Evolutionary conservation across 2,797 vertebrate genomes (phyloP).

Genomic region (Phataginus tricuspis): DNA sequence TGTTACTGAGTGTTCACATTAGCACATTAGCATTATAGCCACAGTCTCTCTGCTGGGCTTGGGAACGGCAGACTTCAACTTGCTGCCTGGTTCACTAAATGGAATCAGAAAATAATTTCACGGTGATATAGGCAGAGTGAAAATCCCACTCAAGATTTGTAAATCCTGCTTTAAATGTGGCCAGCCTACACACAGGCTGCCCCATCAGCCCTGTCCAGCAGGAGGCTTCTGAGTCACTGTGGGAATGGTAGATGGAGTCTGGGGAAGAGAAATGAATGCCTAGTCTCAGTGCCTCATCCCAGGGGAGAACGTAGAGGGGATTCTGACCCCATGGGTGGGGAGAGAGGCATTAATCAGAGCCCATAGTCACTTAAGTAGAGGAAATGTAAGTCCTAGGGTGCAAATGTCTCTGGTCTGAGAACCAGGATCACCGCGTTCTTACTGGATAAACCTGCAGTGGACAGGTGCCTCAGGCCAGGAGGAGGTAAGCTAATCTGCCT

Average conservation of each 20-base stretch:
- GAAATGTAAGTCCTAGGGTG: not conserved
- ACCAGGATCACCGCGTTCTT: not conserved
- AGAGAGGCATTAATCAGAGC: not conserved
- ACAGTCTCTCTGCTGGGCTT: conserved; percentile 16
- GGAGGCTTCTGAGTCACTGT: not conserved
- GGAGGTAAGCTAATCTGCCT: not conserved
- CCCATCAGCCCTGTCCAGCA: not conserved
- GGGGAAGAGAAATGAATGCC: not conserved
- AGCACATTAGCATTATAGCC: not conserved
- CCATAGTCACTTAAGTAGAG: not conserved
- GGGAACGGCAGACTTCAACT: conserved; percentile 27
- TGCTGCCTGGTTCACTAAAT: conserved; percentile 71
- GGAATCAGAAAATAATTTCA: conserved; percentile 76
- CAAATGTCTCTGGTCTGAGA: not conserved
- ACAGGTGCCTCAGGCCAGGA: not conserved
- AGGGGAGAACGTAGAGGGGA: not conserved
- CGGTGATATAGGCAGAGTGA: conserved; percentile 62
- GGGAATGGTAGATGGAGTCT: not conserved
- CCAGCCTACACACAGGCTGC: not conserved
- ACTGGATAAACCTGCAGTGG: not conserved
- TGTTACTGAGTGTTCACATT: not conserved
- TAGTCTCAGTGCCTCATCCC: not conserved
- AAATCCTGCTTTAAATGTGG: conserved; percentile 62
- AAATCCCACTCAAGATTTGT: conserved; percentile 61
- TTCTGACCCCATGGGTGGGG: not conserved